Percentiles rank a stretch among this genome's conserved stretches.
Conservation (phyloP, 2,113 vertebrate species). For the Anser brachyrhynchus region DNA sequence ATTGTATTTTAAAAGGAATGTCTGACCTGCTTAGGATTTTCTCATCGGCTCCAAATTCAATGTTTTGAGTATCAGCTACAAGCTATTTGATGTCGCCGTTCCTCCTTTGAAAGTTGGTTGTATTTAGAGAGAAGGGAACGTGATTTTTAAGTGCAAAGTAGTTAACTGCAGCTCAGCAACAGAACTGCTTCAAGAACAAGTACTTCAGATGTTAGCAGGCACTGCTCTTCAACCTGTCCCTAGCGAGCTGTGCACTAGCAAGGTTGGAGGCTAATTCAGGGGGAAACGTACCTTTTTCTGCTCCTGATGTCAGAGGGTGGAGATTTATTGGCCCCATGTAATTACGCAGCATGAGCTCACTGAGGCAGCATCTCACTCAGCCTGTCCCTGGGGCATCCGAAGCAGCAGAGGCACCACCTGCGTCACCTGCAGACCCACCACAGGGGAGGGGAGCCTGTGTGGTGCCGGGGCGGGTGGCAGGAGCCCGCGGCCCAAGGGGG, state of each 20-base stretch:
- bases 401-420: neutral
- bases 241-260: neutral
- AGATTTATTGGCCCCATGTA: neutral
- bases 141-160: neutral
- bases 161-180: neutral
- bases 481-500: fast-evolving
- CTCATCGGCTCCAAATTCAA: neutral
- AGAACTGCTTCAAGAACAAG: neutral
- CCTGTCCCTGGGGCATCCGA: neutral
- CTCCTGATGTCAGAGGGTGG: neutral
- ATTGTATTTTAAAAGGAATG: neutral
- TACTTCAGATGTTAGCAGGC: neutral
- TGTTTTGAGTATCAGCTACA: neutral
- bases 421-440: neutral
- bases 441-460: neutral
- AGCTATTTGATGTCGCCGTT: neutral
- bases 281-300: neutral
- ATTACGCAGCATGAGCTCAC: fast-evolving
- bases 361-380: neutral
- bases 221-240: neutral
- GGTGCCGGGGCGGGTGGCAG: neutral
- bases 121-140: neutral
- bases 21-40: neutral
- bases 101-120: neutral
- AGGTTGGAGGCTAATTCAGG: neutral